Evolutionary conservation across 2,888 invertebrate genomes (phyloP).

Genomic region (Noctua comes): DNA sequence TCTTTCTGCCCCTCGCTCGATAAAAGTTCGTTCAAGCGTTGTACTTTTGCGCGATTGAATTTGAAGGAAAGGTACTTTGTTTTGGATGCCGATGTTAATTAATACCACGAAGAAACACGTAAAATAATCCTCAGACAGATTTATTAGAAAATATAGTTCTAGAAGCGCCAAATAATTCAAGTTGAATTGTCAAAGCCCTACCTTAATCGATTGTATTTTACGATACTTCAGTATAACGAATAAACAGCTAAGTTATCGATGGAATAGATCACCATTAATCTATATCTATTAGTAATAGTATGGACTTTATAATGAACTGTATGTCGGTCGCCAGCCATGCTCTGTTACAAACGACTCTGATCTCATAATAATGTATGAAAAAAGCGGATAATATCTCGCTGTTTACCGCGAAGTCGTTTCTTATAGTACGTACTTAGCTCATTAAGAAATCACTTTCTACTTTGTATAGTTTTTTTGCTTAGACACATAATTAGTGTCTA

Average conservation of each 20-base stretch:
- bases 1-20: constrained; percentile 59
- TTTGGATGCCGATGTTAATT: constrained; percentile 44
- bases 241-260: constrained; percentile 33
- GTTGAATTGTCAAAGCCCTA: constrained; percentile 11
- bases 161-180: constrained; percentile 1
- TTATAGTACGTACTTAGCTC: constrained; percentile 19
- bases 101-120: constrained; percentile 15
- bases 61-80: constrained; percentile 52
- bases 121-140: not conserved
- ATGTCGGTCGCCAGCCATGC: constrained; percentile 68
- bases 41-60: constrained; percentile 67
- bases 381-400: constrained; percentile 38
- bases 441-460: constrained; percentile 49
- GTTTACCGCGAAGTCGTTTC: constrained; percentile 37
- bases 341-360: constrained; percentile 65
- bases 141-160: constrained; percentile 3
- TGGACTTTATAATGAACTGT: constrained; percentile 63
- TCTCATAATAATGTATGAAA: constrained; percentile 49
- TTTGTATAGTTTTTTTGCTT: constrained; percentile 2
- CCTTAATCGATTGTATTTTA: constrained; percentile 43
- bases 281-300: constrained; percentile 58
- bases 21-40: constrained; percentile 65
- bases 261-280: constrained; percentile 44
- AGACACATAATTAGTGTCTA: constrained; percentile 13
- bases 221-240: constrained; percentile 22